These are phyloP conservation scores for Vanessa tameamea DNA, from an alignment of 1,140 invertebrate species.

Conservation along the genomic window DNA sequence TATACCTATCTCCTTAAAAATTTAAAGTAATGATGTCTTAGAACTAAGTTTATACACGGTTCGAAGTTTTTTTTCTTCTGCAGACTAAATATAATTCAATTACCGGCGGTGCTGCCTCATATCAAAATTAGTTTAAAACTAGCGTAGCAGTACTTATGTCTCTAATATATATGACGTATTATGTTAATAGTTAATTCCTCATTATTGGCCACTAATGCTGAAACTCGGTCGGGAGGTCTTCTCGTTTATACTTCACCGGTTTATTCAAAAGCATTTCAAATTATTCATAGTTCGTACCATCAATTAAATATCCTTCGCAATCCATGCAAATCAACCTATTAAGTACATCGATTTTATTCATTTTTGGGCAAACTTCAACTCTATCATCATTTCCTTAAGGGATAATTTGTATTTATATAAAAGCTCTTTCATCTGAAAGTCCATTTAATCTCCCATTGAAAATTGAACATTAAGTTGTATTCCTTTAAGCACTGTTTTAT, in stretches of 20 bases:
- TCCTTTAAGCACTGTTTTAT: slow-evolving; percentile 21
- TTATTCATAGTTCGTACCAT: slow-evolving; percentile 18
- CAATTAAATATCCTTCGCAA: slow-evolving; percentile 28
- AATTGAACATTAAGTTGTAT: slow-evolving; percentile 29
- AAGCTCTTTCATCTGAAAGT: neutral
- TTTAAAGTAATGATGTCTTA: too few species aligned
- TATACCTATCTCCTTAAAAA: too few species aligned
- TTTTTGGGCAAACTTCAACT: slow-evolving; percentile 4
- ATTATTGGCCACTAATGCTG: too few species aligned
- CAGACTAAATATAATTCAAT: too few species aligned
- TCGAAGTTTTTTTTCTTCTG: too few species aligned
- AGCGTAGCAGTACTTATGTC: too few species aligned
- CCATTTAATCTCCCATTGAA: slow-evolving; percentile 12
- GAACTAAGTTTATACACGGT: too few species aligned
- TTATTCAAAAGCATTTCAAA: neutral
- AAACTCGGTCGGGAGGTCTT: too few species aligned
- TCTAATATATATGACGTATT: too few species aligned
- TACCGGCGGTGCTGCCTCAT: too few species aligned
- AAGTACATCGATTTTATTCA: slow-evolving; percentile 39
- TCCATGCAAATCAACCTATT: slow-evolving; percentile 52
- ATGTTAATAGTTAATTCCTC: too few species aligned
- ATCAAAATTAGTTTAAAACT: too few species aligned
- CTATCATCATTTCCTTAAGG: neutral
- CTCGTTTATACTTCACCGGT: neutral
- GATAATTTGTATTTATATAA: neutral